Conservation (phyloP, 2,888 invertebrate genomes). For the Melieria omissa region DNA sequence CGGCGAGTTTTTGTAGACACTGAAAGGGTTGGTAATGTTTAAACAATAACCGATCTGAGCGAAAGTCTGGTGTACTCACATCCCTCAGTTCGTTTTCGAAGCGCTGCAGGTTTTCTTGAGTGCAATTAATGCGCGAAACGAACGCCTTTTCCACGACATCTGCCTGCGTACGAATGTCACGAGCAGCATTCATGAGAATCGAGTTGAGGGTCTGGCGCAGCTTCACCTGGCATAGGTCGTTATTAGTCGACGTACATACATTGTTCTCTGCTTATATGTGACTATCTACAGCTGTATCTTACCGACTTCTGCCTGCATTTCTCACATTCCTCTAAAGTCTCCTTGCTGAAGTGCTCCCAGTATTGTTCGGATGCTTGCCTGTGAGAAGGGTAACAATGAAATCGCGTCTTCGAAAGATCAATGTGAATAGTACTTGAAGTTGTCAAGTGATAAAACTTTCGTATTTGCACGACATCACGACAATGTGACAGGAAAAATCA, state of each 20-base stretch:
- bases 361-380: slow-evolving; percentile 86
- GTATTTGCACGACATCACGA: background rate
- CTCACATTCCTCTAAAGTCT: slow-evolving; percentile 81
- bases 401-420: too few relatives aligned
- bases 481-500: too few relatives aligned
- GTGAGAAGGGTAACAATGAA: slow-evolving; percentile 37
- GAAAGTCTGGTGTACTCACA: slow-evolving; percentile 45
- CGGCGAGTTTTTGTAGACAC: slow-evolving; percentile 79
- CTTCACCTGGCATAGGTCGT: slow-evolving; percentile 42
- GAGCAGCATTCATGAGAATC: slow-evolving; percentile 79
- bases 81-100: slow-evolving; percentile 76
- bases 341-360: slow-evolving; percentile 86
- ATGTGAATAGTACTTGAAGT: too few relatives aligned
- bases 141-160: slow-evolving; percentile 83
- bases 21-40: slow-evolving; percentile 50
- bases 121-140: slow-evolving; percentile 79
- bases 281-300: slow-evolving; percentile 46
- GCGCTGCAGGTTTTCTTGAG: slow-evolving; percentile 77
- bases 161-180: slow-evolving; percentile 85
- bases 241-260: too few relatives aligned
- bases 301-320: slow-evolving; percentile 80
- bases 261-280: too few relatives aligned
- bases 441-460: too few relatives aligned
- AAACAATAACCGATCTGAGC: background rate
- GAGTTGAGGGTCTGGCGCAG: slow-evolving; percentile 78